A percentile compares a stretch with the other conserved stretches of the same genome.
These are phyloP conservation scores for Cephus rjabovi DNA, from an alignment of 2,888 invertebrate genomes.

Conservation along the genomic window DNA sequence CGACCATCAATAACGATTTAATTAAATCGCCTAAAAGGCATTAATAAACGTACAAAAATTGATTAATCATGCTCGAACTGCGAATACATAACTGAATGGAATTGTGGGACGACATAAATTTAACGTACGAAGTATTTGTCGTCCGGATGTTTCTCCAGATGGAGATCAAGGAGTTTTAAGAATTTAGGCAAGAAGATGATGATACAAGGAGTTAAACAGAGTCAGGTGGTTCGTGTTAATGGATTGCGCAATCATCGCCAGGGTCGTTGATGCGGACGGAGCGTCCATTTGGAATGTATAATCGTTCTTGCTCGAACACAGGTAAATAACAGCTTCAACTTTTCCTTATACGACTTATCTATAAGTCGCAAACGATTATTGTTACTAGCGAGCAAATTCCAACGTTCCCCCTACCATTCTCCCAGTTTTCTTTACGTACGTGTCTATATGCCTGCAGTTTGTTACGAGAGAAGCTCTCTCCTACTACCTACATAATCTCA, in stretches of 20 bases:
- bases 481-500: neutral
- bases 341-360: neutral
- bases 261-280: conserved; percentile 15
- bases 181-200: neutral
- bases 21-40: neutral
- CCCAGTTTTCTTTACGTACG: neutral
- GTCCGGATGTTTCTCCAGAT: neutral
- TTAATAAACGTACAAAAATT: neutral
- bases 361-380: neutral
- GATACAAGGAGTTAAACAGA: conserved; percentile 30
- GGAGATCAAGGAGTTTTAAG: neutral
- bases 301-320: neutral
- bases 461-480: neutral
- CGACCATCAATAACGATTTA: neutral
- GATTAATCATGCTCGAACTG: neutral
- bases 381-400: neutral
- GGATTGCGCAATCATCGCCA: conserved; percentile 46
- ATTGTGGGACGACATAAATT: neutral
- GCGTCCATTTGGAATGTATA: neutral
- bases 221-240: conserved; percentile 55
- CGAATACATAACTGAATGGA: neutral
- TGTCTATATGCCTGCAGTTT: neutral
- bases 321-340: neutral
- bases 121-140: neutral
- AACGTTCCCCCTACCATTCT: neutral